Base-by-base conservation (phyloP, 2,113 vertebrate species). In the Phaetusa simplex region DNA sequence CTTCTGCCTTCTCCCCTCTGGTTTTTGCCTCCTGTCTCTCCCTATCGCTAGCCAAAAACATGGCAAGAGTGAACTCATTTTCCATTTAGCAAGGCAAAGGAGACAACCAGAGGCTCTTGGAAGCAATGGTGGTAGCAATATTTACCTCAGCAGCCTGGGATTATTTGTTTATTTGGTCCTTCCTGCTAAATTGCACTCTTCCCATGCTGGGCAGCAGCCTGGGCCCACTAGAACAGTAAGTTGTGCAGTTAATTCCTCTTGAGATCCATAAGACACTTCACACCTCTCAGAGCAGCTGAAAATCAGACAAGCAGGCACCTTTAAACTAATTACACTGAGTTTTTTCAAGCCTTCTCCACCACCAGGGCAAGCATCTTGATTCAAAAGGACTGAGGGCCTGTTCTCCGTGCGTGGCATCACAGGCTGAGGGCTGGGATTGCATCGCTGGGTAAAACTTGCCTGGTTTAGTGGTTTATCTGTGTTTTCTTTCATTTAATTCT, bases 91-190 rank as follows among this genome's bases (percentile, higher is more conserved):
- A 36, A 78, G 52, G 58, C 73, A 85, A 61, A 82, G 73, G 58
- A 72, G 79, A 61, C 58, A 89, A 21, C 14, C 27, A 53, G 52
- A 71, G 52, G 43, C 38, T 14, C 53, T 65, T 72, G 36, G 52
- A 94, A 78, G 56, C 36, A 64, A n/a, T 36, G 45, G 8, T 65
- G 30, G 24, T 56, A 53, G 65, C 70, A 95, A 42, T 91, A 87
- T 89, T 96, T 94, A 69, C 66, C 26, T 94, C 61, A 58, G 50
- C 2, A 58, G 7, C 65, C 16, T 77, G 84, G 78, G 73, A 69
- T 94, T 94, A 77, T 92, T 93, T 92, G 64, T 47, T 92, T 93
- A 59, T 95, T 96, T 76, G 34, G 47, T 72, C 77, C 95, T 86
- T 49, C 43, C 29, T 78, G 40, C 53, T 85, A 85, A 87, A 91